Base-by-base conservation (phyloP, 2,888 invertebrate species). In the Leptopterna dolabrata region DNA sequence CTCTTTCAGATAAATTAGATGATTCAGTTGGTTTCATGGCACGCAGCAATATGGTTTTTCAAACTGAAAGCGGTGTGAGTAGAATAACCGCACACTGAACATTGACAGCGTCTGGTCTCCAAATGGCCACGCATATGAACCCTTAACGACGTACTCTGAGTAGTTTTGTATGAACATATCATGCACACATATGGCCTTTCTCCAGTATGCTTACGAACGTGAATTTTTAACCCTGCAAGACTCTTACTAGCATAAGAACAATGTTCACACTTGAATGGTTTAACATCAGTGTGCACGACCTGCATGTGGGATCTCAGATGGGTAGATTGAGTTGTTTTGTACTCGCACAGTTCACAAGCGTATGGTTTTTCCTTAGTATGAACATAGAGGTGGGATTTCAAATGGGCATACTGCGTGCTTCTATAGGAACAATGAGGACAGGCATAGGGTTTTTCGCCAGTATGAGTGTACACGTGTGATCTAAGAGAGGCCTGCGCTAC, bases 351-450 rank as follows among this genome's bases (percentile, higher is more conserved):
- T 24, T 78, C 43, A 45, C 78, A 78, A 3, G 41, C 78, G 45
- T 45, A 78, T 11, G 78, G 78, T 78, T 78, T 78, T 14, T 45
- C 78, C 14, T 45, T 45, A 4, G 45, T 45, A 43, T 78, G 78
- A 19, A 78, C 78, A 16, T 45, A 45, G 0, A 78, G 45, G 14
- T 78, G 78, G 0, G 27, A 27, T 78, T 78, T 78, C 3, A 78
- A 43, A 24, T 78, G 78, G 16, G 41, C 43, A 27, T 78, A 45
- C 45, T 78, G 78, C 13, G 43, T 78, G 78, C 43, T 19, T 24
- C 78, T 41, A 14, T 78, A 78, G 13, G 45, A 13, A 24, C 78
- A 78, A 43, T 78, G 78, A 7, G 78, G 78, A 14, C 73, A 73
- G n/a, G 73, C 73, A 16, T 41, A 73, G 4, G 73, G 73, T 41